Base-by-base conservation (phyloP, 2,797 vertebrate genomes). In the Enteromius unitaeniatus region DNA sequence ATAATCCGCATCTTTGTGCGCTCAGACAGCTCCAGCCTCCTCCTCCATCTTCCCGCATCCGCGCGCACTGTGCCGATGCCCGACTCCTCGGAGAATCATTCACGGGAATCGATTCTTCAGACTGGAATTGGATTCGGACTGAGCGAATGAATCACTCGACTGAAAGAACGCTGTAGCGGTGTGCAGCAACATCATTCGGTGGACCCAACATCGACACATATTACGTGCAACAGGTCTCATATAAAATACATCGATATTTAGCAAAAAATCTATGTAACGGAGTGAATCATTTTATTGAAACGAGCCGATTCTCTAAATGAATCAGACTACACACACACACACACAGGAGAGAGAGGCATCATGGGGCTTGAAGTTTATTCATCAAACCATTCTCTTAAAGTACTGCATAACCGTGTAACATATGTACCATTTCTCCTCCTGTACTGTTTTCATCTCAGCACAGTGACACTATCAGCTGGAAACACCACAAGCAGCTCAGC, bases 1-100 rank as follows among this genome's bases (percentile, higher is more conserved):
- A 87, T 90, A 89, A 92, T 93, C 92, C 92, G 92, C 93, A 93
- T 93, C 92, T 91, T 87, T 86, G 87, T 85, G 78, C 83, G 77
- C 86, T 87, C 89, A 89, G 55, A 83, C 80, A 87, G 90, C 88
- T 91, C 81, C 91, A 92, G 84, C 90, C 92, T 86, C 88, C 91
- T 91, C 92, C 91, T 93, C 92, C 93, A 93, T 94, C 92, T 92
- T 88, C 86, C 92, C 81, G 91, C 93, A 95, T 95, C 94, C 91
- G 85, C 76, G 31, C 67, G 88, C 89, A 87, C 88, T 77, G 81
- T 64, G 26, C 82, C 90, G 89, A 87, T 89, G 86, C 88, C 87
- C 68, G 34, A 58, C 37, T 69, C 76, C 78, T 42, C 42, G 79
- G 75, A 40, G 53, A 76, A 60, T 49, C 79, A 34, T 19, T 62